Base-by-base conservation (phyloP, 2,888 invertebrate species). In the Chloroclysta siterata region DNA sequence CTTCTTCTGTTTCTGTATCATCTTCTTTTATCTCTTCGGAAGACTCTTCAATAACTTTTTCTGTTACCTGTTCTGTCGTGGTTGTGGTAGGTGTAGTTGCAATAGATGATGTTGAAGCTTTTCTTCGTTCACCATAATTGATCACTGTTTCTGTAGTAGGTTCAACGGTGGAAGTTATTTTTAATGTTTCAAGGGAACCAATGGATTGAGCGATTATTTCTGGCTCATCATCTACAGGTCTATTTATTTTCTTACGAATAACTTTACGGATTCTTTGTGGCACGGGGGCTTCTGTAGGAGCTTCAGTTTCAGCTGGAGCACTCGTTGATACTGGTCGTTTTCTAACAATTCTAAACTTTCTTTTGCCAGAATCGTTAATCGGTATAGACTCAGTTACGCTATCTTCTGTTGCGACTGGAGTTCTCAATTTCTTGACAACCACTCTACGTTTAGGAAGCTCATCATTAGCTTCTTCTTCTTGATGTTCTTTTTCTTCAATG, bases 401-500 rank as follows among this genome's bases (percentile, higher is more conserved):
- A 65, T 81, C 79, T 54, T 79, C 78, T 15, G 76, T 63, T 44
- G 72, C 67, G 36, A 74, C 70, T 14, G 83, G 74, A 17, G 82
- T 53, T 70, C 82, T 82, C 10, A 87, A 53, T 72, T 86, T 87
- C 65, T 88, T 87, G 5, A 85, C 78, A 50, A 87, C 65, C 28
- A 87, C 74, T 65, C 81, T 79, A 41, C 80, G 79, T 73, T 80
- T 85, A 5, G 84, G 83, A 36, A 63, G 60, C 70, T 76, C 51
- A 60, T 75, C 70, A 67, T 78, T 76, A 41, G 70, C 73, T 3
- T 76, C 68, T 5, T 81, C 80, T 56, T 86, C 87, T 36, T 84
- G 79, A n/a, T 93, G 91, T 73, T 91, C 92, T 70, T 91, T 88
- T 70, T 91, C 92, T 75, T 84, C 90, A 64, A 92, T 89, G n/a